Percentiles rank a stretch among this genome's conserved stretches.
These are phyloP conservation scores for Conomelus anceps DNA, from an alignment of 2,888 invertebrate species.

Conservation along the genomic window DNA sequence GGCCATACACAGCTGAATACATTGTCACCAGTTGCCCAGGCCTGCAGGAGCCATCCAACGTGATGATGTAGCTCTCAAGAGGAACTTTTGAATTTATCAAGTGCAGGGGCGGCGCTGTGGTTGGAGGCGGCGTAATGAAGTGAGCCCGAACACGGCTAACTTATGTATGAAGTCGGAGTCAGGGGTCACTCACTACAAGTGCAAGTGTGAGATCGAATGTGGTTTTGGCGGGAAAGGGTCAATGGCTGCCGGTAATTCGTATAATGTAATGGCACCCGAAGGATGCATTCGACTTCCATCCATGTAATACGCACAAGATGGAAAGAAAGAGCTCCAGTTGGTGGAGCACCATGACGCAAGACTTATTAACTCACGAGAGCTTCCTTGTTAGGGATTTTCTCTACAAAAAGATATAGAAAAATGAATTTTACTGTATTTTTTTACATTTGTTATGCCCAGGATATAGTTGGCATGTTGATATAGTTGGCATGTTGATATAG, in stretches of 20 bases:
- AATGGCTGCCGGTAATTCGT: neutral
- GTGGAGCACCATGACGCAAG: neutral
- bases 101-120: neutral
- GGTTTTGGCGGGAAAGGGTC: neutral
- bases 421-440: neutral
- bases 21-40: neutral
- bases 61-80: neutral
- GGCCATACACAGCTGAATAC: neutral
- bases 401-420: neutral
- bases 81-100: neutral
- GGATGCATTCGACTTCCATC: neutral
- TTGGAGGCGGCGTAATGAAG: neutral
- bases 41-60: neutral
- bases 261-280: neutral
- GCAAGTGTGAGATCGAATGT: neutral
- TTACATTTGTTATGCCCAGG: too few relatives aligned
- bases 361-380: too few relatives aligned
- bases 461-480: too few relatives aligned
- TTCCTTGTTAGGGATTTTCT: neutral
- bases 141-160: neutral
- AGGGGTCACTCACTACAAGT: neutral
- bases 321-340: too few relatives aligned
- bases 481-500: too few relatives aligned
- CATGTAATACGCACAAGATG: neutral
- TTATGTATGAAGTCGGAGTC: neutral